Conservation (phyloP, 1,140 invertebrate genomes). For the Cataglyphis hispanica region DNA sequence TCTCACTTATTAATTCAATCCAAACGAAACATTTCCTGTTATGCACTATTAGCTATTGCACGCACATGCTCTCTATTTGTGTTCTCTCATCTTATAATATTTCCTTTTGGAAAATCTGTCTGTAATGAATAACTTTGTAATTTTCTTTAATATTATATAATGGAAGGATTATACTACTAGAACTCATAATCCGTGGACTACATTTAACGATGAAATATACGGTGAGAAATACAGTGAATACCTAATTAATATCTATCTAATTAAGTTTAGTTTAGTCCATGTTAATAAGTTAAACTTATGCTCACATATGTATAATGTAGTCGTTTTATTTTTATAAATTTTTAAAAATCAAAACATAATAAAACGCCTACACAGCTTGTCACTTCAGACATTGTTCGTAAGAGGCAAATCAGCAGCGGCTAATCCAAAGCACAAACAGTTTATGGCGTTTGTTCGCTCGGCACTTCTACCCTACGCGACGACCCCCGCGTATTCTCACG, state of each 20-base stretch:
- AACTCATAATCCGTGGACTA: not conserved
- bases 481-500: slow-evolving; percentile 76
- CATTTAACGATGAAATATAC: not conserved
- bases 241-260: too few species aligned
- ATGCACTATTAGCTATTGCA: not conserved
- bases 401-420: slow-evolving; percentile 75
- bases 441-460: slow-evolving; percentile 82
- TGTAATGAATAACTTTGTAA: not conserved
- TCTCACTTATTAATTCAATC: slow-evolving; percentile 50
- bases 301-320: not conserved
- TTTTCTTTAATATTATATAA: not conserved
- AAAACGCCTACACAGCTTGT: slow-evolving; percentile 54
- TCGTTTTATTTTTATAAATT: not conserved
- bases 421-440: slow-evolving; percentile 84
- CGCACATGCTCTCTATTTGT: not conserved
- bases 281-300: too few species aligned
- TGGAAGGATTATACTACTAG: not conserved
- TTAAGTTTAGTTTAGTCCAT: too few species aligned
- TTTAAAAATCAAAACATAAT: not conserved
- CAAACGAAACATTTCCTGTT: not conserved
- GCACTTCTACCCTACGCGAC: slow-evolving; percentile 43
- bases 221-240: not conserved
- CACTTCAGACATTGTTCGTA: slow-evolving; percentile 70
- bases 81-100: not conserved
- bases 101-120: not conserved